Percentiles rank a stretch among this genome's conserved stretches.
These are phyloP conservation scores for Polydrusus tereticollis DNA, from an alignment of 2,888 invertebrate genomes.

Conservation along the genomic window DNA sequence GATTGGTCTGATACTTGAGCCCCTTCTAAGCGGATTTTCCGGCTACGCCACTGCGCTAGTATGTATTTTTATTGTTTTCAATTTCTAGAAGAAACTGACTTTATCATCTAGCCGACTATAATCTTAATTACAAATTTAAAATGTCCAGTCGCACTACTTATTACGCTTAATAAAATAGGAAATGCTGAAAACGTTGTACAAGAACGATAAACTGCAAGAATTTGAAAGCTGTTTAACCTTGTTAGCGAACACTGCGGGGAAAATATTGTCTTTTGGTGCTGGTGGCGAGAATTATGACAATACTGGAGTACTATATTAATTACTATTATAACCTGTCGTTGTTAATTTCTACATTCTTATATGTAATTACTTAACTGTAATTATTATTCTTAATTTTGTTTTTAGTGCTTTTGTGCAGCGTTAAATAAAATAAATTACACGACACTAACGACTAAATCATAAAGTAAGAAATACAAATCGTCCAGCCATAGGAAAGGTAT, in stretches of 20 bases:
- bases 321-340: slow-evolving; percentile 16
- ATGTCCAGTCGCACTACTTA: background rate
- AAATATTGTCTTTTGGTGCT: slow-evolving; percentile 13
- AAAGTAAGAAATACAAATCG: too few relatives aligned
- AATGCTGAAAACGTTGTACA: slow-evolving; percentile 13
- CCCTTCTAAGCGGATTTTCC: too few relatives aligned
- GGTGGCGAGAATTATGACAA: slow-evolving; percentile 22
- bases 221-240: slow-evolving; percentile 46
- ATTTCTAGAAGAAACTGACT: too few relatives aligned
- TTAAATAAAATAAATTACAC: too few relatives aligned
- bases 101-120: too few relatives aligned
- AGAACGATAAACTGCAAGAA: slow-evolving; percentile 12
- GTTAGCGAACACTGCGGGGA: slow-evolving; percentile 13
- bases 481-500: too few relatives aligned
- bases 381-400: too few relatives aligned
- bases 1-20: too few relatives aligned
- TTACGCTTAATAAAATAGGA: background rate
- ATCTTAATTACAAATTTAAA: background rate
- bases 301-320: slow-evolving; percentile 2
- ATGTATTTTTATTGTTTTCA: background rate
- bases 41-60: too few relatives aligned
- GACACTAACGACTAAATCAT: too few relatives aligned
- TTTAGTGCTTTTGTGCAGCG: too few relatives aligned
- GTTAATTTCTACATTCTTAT: background rate
- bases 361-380: background rate